Evolutionary conservation across 2,888 invertebrate species (phyloP), one percentile per base, ranked within the genome.

Genomic region (Parelbella ahira): DNA sequence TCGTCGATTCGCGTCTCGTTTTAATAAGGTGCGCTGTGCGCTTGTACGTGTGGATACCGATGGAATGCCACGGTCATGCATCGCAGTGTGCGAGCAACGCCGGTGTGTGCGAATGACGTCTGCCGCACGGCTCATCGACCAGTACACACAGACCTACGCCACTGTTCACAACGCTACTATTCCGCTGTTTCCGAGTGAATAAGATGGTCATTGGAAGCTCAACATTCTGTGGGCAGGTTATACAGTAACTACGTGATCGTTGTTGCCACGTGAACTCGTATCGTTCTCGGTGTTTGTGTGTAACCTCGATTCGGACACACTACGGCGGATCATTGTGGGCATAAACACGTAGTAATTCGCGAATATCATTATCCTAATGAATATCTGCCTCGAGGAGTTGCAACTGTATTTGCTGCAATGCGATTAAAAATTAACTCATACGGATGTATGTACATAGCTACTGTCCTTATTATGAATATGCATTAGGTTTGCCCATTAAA

Each of bases 1-100:
- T 84, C 84, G 86, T 81, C 84, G 83, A 86, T 86, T 84, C 81
- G 81, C 81, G 81, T 84, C 86, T 86, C 86, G 84, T 86, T 86
- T 86, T 86, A 87, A 87, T 87, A 86, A 86, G 86, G 86, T 83
- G 76, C 77, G 77, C 78, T 71, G 78, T 76, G 64, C 66, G 69
- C 68, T 68, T 81, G 82, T 82, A 72, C 68, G 82, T 69, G 80
- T 79, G 69, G 72, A 74, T 75, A 64, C 71, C 76, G 74, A 78
- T 80, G 86, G 86, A 86, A 86, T 86, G 84, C 83, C 84, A 84
- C 80, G 83, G 84, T 78, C 83, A 81, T 60, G 58, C 53, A 49
- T 45, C 37, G 51, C 37, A 53, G 79, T 82, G 71, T 62, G 76
- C 15, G 4, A 15, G 54, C 3, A 27, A 23, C 48, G 53, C 50